These are phyloP conservation scores for Idris sp. DNA, from an alignment of 1,140 invertebrate genomes.

Conservation along the genomic window DNA sequence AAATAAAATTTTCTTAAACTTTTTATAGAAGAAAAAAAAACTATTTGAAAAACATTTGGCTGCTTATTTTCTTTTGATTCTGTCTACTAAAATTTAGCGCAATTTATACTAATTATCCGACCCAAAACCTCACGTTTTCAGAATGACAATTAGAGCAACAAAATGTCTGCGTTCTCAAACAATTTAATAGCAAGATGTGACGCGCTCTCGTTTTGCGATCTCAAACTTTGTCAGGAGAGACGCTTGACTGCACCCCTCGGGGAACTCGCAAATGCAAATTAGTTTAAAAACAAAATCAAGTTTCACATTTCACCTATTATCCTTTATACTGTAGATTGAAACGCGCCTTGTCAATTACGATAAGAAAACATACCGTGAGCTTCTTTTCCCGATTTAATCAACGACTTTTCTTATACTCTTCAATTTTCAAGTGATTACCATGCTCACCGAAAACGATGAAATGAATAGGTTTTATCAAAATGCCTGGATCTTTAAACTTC, in stretches of 20 bases:
- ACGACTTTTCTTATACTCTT: background rate
- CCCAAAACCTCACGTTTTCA: slow-evolving; percentile 30
- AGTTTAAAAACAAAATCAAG: slow-evolving; percentile 40
- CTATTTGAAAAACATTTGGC: too few species aligned
- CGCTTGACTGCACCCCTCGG: background rate
- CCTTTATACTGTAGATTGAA: slow-evolving; percentile 15
- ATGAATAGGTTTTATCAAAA: too few species aligned
- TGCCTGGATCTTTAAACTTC: too few species aligned
- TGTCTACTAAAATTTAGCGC: background rate
- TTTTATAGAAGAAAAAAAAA: too few species aligned
- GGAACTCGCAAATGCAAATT: slow-evolving; percentile 31
- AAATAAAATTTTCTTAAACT: too few species aligned
- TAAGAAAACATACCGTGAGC: slow-evolving; percentile 20
- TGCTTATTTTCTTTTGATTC: too few species aligned
- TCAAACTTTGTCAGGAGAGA: slow-evolving; percentile 22
- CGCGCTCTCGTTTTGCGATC: slow-evolving; percentile 33
- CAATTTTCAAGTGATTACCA: slow-evolving; percentile 2
- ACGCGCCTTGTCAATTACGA: slow-evolving; percentile 17
- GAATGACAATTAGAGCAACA: slow-evolving; percentile 45
- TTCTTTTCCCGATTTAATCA: background rate
- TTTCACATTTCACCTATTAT: slow-evolving; percentile 18
- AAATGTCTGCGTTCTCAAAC: slow-evolving; percentile 35
- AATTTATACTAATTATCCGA: slow-evolving; percentile 20
- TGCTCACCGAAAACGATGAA: too few species aligned
- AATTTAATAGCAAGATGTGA: slow-evolving; percentile 41